Percentiles rank a stretch among this genome's conserved stretches.
Evolutionary conservation across 2,888 invertebrate species (phyloP).

Genomic region (Leptopilina myrica): DNA sequence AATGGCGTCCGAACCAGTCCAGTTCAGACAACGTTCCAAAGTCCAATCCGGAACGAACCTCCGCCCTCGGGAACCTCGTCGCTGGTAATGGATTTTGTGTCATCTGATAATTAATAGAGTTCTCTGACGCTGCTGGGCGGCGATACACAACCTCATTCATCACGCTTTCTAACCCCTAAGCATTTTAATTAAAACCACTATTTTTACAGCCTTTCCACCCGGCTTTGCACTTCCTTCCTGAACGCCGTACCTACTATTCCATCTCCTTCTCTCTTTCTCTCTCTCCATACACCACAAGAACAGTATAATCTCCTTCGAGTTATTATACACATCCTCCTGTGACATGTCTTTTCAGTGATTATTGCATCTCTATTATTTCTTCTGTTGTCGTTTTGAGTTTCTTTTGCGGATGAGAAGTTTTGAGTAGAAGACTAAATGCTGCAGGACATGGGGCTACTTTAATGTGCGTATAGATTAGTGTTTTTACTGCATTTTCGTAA

Average conservation of each 20-base stretch:
- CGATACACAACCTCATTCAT: constrained; percentile 71
- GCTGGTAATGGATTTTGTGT: constrained; percentile 75
- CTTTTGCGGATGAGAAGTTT: no score
- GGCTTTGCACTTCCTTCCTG: constrained; percentile 44
- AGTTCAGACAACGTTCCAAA: constrained; percentile 51
- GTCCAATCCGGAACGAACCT: constrained; percentile 62
- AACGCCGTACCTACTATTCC: not conserved
- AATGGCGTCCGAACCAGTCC: constrained; percentile 63
- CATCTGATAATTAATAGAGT: constrained; percentile 76
- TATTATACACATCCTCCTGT: not conserved
- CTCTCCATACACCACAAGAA: not conserved
- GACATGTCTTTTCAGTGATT: not conserved
- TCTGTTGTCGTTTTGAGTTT: no score
- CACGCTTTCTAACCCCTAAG: constrained; percentile 76
- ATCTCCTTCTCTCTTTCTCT: not conserved
- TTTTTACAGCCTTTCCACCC: constrained; percentile 61
- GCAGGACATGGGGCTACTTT: no score
- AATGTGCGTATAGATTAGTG: no score
- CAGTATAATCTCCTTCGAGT: constrained; percentile 9
- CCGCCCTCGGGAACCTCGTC: constrained; percentile 65
- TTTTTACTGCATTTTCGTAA: no score
- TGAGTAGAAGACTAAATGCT: no score
- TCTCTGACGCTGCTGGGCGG: constrained; percentile 62
- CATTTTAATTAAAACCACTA: constrained; percentile 75
- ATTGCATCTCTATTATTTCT: not conserved